A percentile compares a stretch with the other conserved stretches of the same genome.
These are phyloP conservation scores for Datnioides undecimradiatus DNA, from an alignment of 2,113 vertebrate species.

Conservation along the genomic window DNA sequence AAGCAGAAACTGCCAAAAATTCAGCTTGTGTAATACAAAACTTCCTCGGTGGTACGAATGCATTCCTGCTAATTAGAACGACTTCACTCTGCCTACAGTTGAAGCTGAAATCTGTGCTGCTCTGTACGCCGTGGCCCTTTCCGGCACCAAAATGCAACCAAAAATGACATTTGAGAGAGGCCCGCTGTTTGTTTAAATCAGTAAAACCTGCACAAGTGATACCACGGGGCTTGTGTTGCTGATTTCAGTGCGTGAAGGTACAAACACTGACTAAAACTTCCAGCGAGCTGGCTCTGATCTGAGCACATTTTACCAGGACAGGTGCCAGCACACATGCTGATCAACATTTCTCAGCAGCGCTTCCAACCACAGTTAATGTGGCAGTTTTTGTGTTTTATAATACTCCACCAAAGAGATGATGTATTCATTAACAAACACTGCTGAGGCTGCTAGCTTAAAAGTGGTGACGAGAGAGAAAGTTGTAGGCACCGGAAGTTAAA, in stretches of 20 bases:
- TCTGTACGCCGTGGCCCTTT: background rate
- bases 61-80: background rate
- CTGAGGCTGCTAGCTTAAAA: background rate
- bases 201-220: background rate
- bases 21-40: slow-evolving; percentile 48
- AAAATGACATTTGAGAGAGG: background rate
- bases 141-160: background rate
- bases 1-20: slow-evolving; percentile 52
- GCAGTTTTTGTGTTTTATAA: slow-evolving; percentile 62
- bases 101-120: background rate
- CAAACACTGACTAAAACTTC: slow-evolving; percentile 5
- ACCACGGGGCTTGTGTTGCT: background rate
- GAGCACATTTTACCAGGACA: slow-evolving; percentile 49
- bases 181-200: slow-evolving; percentile 4
- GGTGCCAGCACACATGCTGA: slow-evolving; percentile 62
- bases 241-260: background rate
- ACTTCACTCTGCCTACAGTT: background rate
- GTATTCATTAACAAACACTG: slow-evolving; percentile 36
- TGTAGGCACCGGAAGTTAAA: background rate
- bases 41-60: background rate
- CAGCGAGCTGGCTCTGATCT: slow-evolving; percentile 19
- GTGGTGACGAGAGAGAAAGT: background rate
- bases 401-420: slow-evolving; percentile 47
- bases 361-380: slow-evolving; percentile 49
- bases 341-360: slow-evolving; percentile 40